phyloP scores from a whole-genome alignment of 2,888 invertebrate species.

The Heliconius sara region DNA sequence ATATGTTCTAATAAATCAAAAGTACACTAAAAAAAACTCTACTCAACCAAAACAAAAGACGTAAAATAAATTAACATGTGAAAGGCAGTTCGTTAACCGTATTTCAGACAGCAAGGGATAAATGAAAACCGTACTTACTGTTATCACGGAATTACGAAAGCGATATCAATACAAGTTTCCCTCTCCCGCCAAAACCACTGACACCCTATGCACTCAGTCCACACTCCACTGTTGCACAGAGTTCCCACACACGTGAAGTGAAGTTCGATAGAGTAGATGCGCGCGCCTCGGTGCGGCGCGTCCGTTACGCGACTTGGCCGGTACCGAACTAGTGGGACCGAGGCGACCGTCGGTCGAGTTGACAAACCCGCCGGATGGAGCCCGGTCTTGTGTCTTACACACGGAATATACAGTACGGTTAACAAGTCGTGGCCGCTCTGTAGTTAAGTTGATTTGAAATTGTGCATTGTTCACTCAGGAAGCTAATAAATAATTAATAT shows the following conservation, averaged over 20 bases:
- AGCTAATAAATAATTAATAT: too few relatives aligned
- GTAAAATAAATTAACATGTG: conserved; percentile 35
- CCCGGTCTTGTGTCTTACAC: conserved; percentile 46
- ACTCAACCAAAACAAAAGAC: conserved; percentile 29
- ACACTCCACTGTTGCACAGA: conserved; percentile 48
- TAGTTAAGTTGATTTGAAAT: too few relatives aligned
- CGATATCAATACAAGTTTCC: conserved; percentile 72
- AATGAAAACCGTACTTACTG: conserved; percentile 70
- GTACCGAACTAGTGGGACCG: conserved; percentile 74
- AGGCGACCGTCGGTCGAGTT: conserved; percentile 62
- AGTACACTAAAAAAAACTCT: neutral
- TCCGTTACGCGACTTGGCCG: conserved; percentile 69
- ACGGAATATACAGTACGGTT: conserved; percentile 43
- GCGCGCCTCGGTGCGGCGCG: conserved; percentile 67
- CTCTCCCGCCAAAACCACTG: conserved; percentile 65
- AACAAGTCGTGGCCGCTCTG: too few relatives aligned
- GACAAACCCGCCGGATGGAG: conserved; percentile 59
- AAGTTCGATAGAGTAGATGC: conserved; percentile 61
- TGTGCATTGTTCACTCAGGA: too few relatives aligned
- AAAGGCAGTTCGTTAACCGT: conserved; percentile 37
- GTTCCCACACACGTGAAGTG: conserved; percentile 56
- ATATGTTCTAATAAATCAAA: neutral
- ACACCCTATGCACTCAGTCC: conserved; percentile 63
- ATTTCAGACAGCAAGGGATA: conserved; percentile 47
- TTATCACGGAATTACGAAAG: conserved; percentile 77